A percentile compares a stretch with the other conserved stretches of the same genome.
Conservation (phyloP, 2,888 invertebrate species). For the Calameuta pallipes region DNA sequence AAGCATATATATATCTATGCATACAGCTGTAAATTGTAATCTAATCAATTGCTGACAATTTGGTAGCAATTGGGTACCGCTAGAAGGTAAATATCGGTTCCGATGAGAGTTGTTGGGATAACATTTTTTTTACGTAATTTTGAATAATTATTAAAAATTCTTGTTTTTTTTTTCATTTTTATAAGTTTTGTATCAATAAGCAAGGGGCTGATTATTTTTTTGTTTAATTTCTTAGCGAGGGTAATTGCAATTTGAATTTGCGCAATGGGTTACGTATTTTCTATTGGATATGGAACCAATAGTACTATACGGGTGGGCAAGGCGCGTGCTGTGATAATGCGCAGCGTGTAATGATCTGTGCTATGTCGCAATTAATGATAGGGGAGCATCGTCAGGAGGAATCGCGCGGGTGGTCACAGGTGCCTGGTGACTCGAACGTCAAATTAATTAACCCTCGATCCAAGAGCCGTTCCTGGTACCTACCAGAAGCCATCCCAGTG, state of each 20-base stretch:
- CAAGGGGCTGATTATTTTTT: no score
- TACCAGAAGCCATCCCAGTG: not conserved
- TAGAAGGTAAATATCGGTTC: no score
- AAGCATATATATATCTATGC: no score
- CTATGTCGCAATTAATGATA: not conserved
- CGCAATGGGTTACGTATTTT: not conserved
- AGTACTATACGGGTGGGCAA: not conserved
- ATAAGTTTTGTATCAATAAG: no score
- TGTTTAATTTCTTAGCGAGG: no score
- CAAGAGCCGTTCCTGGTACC: not conserved
- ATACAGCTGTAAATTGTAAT: no score
- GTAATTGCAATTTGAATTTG: not conserved
- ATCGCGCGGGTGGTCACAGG: constrained; percentile 3
- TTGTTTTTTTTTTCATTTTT: no score
- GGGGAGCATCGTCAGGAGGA: not conserved
- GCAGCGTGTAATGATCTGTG: not conserved
- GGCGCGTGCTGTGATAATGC: not conserved
- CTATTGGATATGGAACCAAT: not conserved
- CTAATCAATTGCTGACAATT: no score
- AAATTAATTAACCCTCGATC: constrained; percentile 31
- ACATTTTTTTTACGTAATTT: no score
- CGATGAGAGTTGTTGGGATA: no score
- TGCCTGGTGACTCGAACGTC: constrained; percentile 30
- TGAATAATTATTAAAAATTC: no score
- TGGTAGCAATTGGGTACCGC: no score